Evolutionary conservation across 2,113 vertebrate species (phyloP).

Genomic region (Glaucidium brasilianum): DNA sequence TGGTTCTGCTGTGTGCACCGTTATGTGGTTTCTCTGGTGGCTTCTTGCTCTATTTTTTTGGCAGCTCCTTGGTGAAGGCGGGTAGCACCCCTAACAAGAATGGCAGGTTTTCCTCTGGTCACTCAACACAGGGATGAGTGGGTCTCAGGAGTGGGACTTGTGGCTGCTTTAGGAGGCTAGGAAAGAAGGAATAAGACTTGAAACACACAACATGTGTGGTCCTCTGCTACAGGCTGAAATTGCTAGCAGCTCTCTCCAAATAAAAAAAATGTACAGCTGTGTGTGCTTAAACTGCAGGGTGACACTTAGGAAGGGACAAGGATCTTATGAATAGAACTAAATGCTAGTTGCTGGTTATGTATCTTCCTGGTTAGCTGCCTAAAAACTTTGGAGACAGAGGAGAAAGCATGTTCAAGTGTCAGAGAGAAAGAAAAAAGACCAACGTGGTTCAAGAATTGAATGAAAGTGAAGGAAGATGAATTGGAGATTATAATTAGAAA

Average conservation of each 20-base stretch:
- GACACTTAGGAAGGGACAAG: not conserved
- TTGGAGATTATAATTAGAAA: conserved; percentile 45
- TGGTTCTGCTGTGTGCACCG: not conserved
- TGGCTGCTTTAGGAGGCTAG: not conserved
- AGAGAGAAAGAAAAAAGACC: not conserved
- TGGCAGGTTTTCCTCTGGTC: not conserved
- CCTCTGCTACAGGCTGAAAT: not conserved
- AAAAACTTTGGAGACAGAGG: not conserved
- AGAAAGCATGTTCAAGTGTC: not conserved
- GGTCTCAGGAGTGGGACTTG: not conserved
- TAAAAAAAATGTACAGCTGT: not conserved
- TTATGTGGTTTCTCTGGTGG: not conserved
- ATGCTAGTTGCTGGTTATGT: not conserved
- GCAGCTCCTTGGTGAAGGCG: not conserved
- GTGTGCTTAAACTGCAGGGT: not conserved
- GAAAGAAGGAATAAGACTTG: not conserved
- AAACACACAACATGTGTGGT: not conserved
- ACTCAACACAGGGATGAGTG: accelerated
- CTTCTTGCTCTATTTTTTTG: not conserved
- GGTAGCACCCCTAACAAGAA: not conserved
- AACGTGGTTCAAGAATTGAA: not conserved
- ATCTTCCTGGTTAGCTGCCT: not conserved
- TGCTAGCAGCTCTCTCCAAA: not conserved
- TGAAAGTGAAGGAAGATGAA: conserved; percentile 39
- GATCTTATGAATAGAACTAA: not conserved